Percentiles rank a stretch among this genome's conserved stretches.
Evolutionary conservation across 2,888 invertebrate species (phyloP).

Genomic region (Drosophila mercatorum): DNA sequence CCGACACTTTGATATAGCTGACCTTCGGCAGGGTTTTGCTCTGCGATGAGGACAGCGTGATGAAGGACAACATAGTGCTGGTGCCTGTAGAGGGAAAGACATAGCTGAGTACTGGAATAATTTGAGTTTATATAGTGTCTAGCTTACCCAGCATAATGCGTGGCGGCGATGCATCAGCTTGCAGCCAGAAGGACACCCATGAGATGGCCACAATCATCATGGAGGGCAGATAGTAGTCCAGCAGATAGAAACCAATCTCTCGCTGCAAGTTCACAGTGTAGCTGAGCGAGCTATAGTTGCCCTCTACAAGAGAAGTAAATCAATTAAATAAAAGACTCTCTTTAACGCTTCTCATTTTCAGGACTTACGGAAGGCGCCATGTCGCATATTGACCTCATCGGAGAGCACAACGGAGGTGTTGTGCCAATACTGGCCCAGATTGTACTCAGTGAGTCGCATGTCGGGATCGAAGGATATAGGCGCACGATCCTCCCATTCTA

Average conservation of each 20-base stretch:
- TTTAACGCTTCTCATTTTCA: not conserved
- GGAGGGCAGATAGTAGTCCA: slow-evolving; percentile 81
- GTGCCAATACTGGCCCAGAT: slow-evolving; percentile 74
- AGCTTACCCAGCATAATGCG: slow-evolving; percentile 80
- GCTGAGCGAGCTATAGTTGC: slow-evolving; percentile 79
- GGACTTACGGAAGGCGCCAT: slow-evolving; percentile 78
- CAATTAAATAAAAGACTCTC: not conserved
- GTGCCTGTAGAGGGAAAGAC: slow-evolving; percentile 60
- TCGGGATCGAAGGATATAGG: slow-evolving; percentile 82
- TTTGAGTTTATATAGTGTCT: fast-evolving
- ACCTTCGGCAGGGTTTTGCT: slow-evolving; percentile 81
- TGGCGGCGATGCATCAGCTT: slow-evolving; percentile 81
- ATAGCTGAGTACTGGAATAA: not conserved
- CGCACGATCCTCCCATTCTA: slow-evolving; percentile 73
- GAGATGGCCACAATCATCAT: slow-evolving; percentile 83
- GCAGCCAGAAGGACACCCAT: slow-evolving; percentile 82
- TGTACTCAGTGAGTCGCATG: slow-evolving; percentile 80
- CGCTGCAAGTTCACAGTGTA: slow-evolving; percentile 80
- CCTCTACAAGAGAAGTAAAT: slow-evolving; percentile 46
- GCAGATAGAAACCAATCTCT: slow-evolving; percentile 80
- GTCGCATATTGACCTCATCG: slow-evolving; percentile 73
- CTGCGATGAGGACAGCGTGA: slow-evolving; percentile 80
- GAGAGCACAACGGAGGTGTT: slow-evolving; percentile 74
- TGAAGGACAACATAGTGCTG: slow-evolving; percentile 82
- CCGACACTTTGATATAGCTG: slow-evolving; percentile 82